Evolutionary conservation across 2,888 invertebrate species (phyloP).

Genomic region (Sabatieria punctata): DNA sequence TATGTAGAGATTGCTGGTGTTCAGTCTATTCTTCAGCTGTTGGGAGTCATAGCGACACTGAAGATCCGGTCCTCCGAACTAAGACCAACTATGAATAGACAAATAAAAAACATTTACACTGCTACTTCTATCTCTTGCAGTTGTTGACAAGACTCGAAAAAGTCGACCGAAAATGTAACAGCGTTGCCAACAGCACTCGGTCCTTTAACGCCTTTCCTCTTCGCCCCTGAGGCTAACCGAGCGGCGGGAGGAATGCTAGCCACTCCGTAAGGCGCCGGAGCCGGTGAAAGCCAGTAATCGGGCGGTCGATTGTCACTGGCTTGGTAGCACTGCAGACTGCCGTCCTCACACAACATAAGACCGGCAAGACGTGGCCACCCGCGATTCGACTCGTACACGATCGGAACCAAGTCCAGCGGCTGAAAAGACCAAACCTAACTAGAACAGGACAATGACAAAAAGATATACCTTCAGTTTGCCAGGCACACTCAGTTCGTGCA

Average conservation of each 20-base stretch:
- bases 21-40: conserved; percentile 75
- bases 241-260: not conserved
- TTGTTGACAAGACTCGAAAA: conserved; percentile 82
- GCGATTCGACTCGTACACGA: not conserved
- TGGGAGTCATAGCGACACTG: conserved; percentile 81
- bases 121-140: conserved; percentile 66
- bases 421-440: conserved; percentile 14
- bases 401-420: not conserved
- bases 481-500: not conserved
- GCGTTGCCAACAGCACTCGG: not conserved
- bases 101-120: not conserved
- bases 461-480: conserved; percentile 7
- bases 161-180: conserved; percentile 68
- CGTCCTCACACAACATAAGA: conserved; percentile 86
- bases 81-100: conserved; percentile 5
- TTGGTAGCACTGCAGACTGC: conserved; percentile 79
- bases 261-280: not conserved
- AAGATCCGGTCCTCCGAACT: conserved; percentile 77
- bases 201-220: not conserved
- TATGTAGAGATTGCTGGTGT: conserved; percentile 68
- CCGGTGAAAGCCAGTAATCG: conserved; percentile 1
- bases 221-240: not conserved
- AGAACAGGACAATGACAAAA: not conserved
- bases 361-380: no score
- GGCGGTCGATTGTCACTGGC: conserved; percentile 49